Evolutionary conservation across 2,888 invertebrate species (phyloP).

Genomic region (Ariolimax columbianus): DNA sequence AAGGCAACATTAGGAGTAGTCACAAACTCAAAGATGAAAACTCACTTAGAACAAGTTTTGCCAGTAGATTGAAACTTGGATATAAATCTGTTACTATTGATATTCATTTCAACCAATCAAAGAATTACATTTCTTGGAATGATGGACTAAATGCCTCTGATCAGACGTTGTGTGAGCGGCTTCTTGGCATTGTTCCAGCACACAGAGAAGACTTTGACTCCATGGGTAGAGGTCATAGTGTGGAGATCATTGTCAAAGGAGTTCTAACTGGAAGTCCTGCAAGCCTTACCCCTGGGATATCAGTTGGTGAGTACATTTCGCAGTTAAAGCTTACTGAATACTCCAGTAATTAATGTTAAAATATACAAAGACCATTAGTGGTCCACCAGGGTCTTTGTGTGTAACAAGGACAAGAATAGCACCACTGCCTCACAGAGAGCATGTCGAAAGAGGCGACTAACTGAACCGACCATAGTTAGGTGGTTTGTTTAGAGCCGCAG

Average conservation of each 20-base stretch:
- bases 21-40: background rate
- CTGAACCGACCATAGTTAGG: no score
- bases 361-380: no score
- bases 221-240: background rate
- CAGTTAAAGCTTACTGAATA: background rate
- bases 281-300: constrained; percentile 4
- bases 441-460: no score
- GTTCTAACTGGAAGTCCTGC: constrained; percentile 22
- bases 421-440: no score
- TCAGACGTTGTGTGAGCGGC: constrained; percentile 11
- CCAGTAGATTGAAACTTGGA: constrained; percentile 3
- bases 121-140: background rate
- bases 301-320: constrained; percentile 21
- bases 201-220: constrained; percentile 7
- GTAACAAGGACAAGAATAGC: no score
- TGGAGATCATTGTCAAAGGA: constrained; percentile 29
- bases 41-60: constrained; percentile 8
- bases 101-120: background rate
- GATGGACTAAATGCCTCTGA: background rate
- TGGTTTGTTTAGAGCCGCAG: no score
- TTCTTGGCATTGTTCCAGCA: constrained; percentile 41
- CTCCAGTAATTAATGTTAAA: background rate
- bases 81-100: constrained; percentile 29
- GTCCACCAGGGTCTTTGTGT: no score
- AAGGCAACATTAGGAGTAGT: background rate